Conservation (phyloP, 2,113 vertebrate species). For the Python bivittatus region DNA sequence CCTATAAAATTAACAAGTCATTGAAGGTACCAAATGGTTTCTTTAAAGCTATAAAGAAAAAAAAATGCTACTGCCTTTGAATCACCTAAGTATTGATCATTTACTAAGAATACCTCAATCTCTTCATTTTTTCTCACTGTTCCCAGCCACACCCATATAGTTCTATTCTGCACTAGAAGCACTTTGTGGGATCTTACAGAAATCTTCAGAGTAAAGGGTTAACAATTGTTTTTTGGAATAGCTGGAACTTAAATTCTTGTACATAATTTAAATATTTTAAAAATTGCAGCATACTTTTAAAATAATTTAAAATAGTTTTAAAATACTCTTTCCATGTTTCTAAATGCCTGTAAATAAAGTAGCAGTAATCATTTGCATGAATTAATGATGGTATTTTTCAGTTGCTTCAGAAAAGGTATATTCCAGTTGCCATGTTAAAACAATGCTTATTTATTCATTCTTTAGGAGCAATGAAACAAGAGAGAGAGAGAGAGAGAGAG, state of each 20-base stretch:
- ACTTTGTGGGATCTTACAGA: fast-evolving
- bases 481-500: no score
- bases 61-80: background rate
- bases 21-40: background rate
- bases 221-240: background rate
- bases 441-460: no score
- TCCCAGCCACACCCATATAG: background rate
- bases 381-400: background rate
- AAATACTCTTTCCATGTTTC: background rate
- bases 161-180: background rate
- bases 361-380: background rate
- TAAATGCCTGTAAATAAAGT: background rate
- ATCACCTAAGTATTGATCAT: background rate
- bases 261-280: background rate
- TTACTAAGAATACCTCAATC: background rate
- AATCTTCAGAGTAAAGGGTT: background rate
- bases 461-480: background rate
- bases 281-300: background rate
- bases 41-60: background rate
- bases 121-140: background rate
- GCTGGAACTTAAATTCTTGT: background rate
- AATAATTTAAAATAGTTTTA: background rate
- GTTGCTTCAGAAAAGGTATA: background rate
- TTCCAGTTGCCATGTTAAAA: background rate
- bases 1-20: background rate